phyloP scores from a whole-genome alignment of 1,140 invertebrate species.

The Argopecten irradians region DNA sequence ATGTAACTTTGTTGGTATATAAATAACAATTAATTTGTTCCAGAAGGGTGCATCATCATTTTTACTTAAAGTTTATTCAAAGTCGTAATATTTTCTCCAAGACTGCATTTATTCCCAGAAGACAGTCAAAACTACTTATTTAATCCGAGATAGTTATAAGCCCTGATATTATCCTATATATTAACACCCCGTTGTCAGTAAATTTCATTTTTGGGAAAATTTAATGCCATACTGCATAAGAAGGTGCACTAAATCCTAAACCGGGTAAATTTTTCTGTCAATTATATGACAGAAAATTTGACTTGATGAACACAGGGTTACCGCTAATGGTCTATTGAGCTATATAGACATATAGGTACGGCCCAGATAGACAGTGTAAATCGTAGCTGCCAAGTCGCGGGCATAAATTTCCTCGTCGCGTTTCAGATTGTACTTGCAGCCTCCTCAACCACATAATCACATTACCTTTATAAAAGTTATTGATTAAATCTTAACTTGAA shows the following conservation, averaged over 20 bases:
- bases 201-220: not conserved
- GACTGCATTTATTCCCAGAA: too few relatives aligned
- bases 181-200: not conserved
- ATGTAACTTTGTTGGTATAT: not conserved
- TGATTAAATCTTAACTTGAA: slow-evolving; percentile 14
- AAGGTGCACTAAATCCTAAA: not conserved
- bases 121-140: too few relatives aligned
- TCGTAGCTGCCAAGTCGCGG: not conserved
- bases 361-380: not conserved
- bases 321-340: not conserved
- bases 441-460: slow-evolving; percentile 13
- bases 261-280: not conserved
- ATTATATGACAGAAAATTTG: slow-evolving; percentile 11
- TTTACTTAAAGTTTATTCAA: too few relatives aligned
- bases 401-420: not conserved
- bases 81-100: too few relatives aligned
- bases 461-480: slow-evolving; percentile 5
- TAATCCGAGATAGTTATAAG: too few relatives aligned
- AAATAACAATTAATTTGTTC: not conserved
- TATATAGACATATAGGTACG: not conserved
- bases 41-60: too few relatives aligned
- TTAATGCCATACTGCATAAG: not conserved
- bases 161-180: not conserved
- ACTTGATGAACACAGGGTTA: slow-evolving; percentile 9
- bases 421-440: not conserved